Percentiles rank a stretch among this genome's conserved stretches.
Evolutionary conservation across 2,888 invertebrate genomes (phyloP).

Genomic region (Catonia carolina): DNA sequence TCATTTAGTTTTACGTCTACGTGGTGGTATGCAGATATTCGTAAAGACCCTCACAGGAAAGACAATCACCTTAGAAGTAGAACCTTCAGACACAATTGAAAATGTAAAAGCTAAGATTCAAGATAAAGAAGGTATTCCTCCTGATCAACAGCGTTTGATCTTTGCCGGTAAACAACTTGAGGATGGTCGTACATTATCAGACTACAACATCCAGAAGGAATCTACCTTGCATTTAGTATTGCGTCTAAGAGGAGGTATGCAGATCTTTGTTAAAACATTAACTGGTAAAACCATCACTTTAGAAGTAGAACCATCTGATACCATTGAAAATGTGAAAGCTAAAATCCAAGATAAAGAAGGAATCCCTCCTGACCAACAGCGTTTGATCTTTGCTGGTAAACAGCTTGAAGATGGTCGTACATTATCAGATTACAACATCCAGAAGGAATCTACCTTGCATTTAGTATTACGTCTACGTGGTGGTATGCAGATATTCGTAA

Average conservation of each 20-base stretch:
- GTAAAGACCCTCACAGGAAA: conserved; percentile 48
- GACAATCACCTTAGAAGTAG: conserved; percentile 45
- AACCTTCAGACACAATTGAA: conserved; percentile 48
- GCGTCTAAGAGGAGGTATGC: conserved; percentile 54
- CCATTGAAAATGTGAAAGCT: conserved; percentile 55
- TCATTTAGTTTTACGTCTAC: conserved; percentile 50
- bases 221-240: conserved; percentile 47
- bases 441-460: conserved; percentile 51
- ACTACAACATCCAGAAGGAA: conserved; percentile 51
- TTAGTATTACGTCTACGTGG: conserved; percentile 49
- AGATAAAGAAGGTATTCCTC: conserved; percentile 44
- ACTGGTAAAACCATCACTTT: conserved; percentile 49
- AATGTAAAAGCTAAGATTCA: conserved; percentile 47
- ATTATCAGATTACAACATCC: conserved; percentile 55
- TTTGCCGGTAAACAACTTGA: conserved; percentile 54
- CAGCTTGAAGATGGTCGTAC: conserved; percentile 54
- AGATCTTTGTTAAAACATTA: conserved; percentile 50
- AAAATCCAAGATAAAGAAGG: conserved; percentile 54
- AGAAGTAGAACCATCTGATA: conserved; percentile 51
- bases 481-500: conserved; percentile 54
- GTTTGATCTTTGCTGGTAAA: conserved; percentile 52
- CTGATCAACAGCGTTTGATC: conserved; percentile 48
- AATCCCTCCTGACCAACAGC: conserved; percentile 55
- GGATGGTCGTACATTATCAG: conserved; percentile 51
- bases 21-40: conserved; percentile 57